A percentile compares a stretch with the other conserved stretches of the same genome.
phyloP scores from a whole-genome alignment of 2,888 invertebrate species.

The Melanophora roralis region DNA sequence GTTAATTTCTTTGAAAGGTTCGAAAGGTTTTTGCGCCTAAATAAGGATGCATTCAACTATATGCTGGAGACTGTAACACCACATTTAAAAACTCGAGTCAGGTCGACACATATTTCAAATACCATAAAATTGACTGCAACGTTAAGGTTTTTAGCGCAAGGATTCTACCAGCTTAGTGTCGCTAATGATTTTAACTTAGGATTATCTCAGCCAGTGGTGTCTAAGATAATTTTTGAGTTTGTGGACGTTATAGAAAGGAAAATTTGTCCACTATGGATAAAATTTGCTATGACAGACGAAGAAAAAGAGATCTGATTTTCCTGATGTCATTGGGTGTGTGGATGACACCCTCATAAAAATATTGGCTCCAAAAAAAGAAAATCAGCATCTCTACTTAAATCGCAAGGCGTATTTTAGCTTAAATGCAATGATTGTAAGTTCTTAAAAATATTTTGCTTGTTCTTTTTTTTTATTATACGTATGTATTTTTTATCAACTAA shows the following conservation, averaged over 20 bases:
- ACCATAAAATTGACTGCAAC: too few species aligned
- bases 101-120: too few species aligned
- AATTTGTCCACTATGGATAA: neutral
- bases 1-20: too few species aligned
- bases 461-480: too few species aligned
- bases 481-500: neutral
- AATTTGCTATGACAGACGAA: constrained; percentile 5
- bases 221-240: neutral
- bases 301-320: constrained; percentile 2
- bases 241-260: neutral
- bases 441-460: too few species aligned
- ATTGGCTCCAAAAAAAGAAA: too few species aligned
- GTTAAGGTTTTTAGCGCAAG: neutral
- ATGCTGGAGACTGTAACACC: neutral
- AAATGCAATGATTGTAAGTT: too few species aligned
- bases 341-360: too few species aligned
- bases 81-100: neutral
- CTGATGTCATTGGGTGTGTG: too few species aligned
- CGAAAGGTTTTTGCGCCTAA: neutral
- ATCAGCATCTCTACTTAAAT: too few species aligned
- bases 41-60: neutral
- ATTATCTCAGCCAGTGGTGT: neutral
- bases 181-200: neutral
- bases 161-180: neutral
- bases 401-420: too few species aligned